Conservation (phyloP, 1,140 invertebrate species). For the Dreissena polymorpha region DNA sequence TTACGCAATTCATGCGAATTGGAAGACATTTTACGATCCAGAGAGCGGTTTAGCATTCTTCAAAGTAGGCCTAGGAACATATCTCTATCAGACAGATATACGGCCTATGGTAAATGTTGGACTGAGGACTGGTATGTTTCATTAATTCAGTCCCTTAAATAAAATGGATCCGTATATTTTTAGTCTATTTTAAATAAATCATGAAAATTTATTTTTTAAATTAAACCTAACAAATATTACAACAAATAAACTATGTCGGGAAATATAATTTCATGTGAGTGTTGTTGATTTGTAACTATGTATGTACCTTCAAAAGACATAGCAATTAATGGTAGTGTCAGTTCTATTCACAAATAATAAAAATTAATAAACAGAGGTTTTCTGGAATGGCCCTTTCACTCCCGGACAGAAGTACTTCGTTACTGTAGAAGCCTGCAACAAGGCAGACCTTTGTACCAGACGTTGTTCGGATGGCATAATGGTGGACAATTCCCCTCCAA, state of each 20-base stretch:
- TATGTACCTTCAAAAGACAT: too few species aligned
- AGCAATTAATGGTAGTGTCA: background rate
- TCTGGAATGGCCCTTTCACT: slow-evolving; percentile 33
- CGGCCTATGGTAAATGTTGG: slow-evolving; percentile 45
- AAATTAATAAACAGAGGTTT: background rate
- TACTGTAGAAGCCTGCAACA: slow-evolving; percentile 61
- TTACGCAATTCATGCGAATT: slow-evolving; percentile 27
- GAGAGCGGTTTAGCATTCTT: slow-evolving; percentile 58
- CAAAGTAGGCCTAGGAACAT: slow-evolving; percentile 54
- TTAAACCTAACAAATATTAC: too few species aligned
- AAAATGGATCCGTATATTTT: background rate
- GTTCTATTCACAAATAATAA: background rate
- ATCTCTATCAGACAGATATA: slow-evolving; percentile 18
- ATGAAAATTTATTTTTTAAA: too few species aligned
- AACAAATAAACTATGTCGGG: too few species aligned
- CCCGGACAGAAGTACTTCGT: slow-evolving; percentile 50
- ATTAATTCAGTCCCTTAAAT: background rate
- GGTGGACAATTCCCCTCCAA: slow-evolving; percentile 53
- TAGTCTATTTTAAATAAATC: too few species aligned
- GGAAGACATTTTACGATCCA: slow-evolving; percentile 62
- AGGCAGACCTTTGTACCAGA: slow-evolving; percentile 41
- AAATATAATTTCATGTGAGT: too few species aligned
- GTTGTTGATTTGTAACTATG: too few species aligned
- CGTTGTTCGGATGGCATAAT: slow-evolving; percentile 51
- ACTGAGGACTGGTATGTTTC: slow-evolving; percentile 43